Conservation (phyloP, 2,113 vertebrate species). For the Hepsetus odoe region DNA sequence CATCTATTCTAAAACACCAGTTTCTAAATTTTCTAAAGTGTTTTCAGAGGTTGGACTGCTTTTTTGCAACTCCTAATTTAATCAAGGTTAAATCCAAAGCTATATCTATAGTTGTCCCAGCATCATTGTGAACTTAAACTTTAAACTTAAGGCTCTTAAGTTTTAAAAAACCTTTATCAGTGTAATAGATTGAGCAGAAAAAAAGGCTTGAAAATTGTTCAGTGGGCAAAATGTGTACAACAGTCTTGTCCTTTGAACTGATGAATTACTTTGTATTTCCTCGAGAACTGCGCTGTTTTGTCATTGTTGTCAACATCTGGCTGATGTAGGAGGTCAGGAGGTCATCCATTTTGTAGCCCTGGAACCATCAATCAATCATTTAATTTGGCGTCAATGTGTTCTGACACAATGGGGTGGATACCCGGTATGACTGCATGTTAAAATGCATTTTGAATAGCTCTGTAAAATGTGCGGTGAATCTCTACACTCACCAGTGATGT, state of each 20-base stretch:
- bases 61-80: neutral
- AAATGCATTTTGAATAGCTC: neutral
- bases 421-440: too few relatives aligned
- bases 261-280: slow-evolving; percentile 82
- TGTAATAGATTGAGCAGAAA: neutral
- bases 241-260: neutral
- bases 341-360: slow-evolving; percentile 99
- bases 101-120: neutral
- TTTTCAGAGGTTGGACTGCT: neutral
- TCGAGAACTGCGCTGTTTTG: slow-evolving; percentile 85
- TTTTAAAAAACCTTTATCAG: slow-evolving; percentile 21
- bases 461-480: neutral
- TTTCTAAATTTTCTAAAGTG: neutral
- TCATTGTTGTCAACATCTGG: slow-evolving; percentile 97
- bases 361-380: slow-evolving; percentile 30
- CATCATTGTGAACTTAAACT: slow-evolving; percentile 6
- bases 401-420: too few relatives aligned
- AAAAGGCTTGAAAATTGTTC: slow-evolving; percentile 21
- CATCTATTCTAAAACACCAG: neutral
- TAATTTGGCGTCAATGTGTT: too few relatives aligned
- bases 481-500: slow-evolving; percentile 85
- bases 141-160: slow-evolving; percentile 26
- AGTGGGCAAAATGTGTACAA: neutral
- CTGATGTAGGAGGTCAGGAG: slow-evolving; percentile 97
- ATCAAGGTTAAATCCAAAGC: neutral